Percentiles rank a stretch among this genome's conserved stretches.
Conservation (phyloP, 2,113 vertebrate genomes). For the Nothoprocta perdicaria region DNA sequence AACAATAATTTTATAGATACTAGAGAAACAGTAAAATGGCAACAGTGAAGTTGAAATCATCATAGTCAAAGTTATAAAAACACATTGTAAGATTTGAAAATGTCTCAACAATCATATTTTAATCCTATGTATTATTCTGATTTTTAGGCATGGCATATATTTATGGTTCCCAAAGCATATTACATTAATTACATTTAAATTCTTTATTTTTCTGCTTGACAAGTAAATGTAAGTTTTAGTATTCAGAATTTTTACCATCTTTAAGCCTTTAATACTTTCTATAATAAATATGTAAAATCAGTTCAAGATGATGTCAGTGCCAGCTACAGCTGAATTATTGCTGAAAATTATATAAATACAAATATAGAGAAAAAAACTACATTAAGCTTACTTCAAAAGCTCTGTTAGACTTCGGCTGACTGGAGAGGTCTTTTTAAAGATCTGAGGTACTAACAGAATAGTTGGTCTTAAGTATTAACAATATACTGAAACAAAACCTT, state of each 20-base stretch:
- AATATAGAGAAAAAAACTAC: neutral
- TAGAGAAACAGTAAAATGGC: neutral
- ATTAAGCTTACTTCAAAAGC: neutral
- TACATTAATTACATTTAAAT: neutral
- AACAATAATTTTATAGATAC: neutral
- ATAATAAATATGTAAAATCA: neutral
- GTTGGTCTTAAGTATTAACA: neutral
- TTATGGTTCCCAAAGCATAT: neutral
- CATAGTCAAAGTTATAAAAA: neutral
- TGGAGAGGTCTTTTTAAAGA: neutral
- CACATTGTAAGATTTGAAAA: neutral
- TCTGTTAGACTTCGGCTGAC: neutral
- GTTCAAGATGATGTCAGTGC: neutral
- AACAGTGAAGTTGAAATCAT: neutral
- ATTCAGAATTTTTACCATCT: neutral
- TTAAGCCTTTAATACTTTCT: neutral
- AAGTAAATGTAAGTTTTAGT: neutral
- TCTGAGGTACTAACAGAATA: neutral
- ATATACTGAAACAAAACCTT: neutral
- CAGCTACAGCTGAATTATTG: neutral
- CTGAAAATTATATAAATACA: neutral
- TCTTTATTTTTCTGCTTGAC: neutral
- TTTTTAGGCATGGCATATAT: neutral
- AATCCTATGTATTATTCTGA: rapidly evolving
- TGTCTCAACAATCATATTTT: neutral